Base-by-base conservation (phyloP, 1,140 invertebrate genomes). In the Drosophila ercepeae region DNA sequence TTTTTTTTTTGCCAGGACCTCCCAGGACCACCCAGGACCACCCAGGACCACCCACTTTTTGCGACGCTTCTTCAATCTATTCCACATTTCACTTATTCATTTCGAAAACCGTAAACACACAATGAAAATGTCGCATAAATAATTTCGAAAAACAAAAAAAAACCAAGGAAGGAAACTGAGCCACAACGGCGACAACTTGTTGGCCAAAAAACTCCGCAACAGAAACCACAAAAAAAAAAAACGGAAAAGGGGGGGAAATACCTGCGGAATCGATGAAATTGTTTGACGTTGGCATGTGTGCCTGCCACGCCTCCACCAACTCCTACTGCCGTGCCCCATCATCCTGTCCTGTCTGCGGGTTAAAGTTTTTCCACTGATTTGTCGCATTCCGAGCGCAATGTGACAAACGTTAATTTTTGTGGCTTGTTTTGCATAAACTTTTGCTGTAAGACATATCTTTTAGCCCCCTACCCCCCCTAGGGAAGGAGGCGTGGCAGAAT, bases 331-430 rank as follows among this genome's bases (percentile, higher is more conserved):
- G n/a, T n/a, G 21, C 29, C 14, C 16, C 19, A 27, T 25, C 53
- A n/a, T 13, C 27, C 16, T n/a, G 34, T 51, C 36, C 71, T 75
- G 71, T 59, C 70, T 75, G 68, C 59, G 48, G 72, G 39, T 18
- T 65, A 75, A 67, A 75, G 59, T 72, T 72, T 75, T 75, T 53
- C 68, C 83, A 54, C 82, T 88, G 82, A 88, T 88, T 88, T 88
- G 83, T 83, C 82, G 82, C 83, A 88, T 88, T 88, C 82, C 74
- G 67, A 68, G 83, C 83, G 74, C 78, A 75, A 88, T 88, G 82
- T 88, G 82, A 88, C 82, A 88, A 88, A 88, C 82, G 82, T 88
- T 88, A 88, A 88, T 88, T 89, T 88, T 75, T 82, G 77, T 89
- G 78, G 57, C 82, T 88, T 88, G 82, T 88, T 88, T 88, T 88